Evolutionary conservation across 2,113 vertebrate genomes (phyloP), one percentile per base, ranked within the genome.

Genomic region (Platysternon megacephalum): DNA sequence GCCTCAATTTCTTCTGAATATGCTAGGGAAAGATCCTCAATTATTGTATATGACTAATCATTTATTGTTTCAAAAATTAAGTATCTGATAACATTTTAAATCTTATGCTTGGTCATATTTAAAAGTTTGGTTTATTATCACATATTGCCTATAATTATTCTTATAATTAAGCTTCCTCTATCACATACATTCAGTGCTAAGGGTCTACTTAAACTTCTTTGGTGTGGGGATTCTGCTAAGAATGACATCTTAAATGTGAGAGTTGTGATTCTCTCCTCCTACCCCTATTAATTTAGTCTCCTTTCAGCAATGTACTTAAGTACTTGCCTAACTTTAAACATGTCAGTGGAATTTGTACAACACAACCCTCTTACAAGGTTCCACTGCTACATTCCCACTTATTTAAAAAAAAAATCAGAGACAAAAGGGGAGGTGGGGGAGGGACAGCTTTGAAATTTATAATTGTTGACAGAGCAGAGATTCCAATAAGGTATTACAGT

Each of bases 401-500:
- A 26, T 55, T 56, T 28, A 46, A 46, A 46, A 46, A 46, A 46
- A 46, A 19, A 26, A 46, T 55, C 11, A 12, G 21, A 44, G 16
- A 8, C 42, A 83, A 52, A 90, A 68, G 11, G 17, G 29, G 46
- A 84, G 11, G n/a, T 72, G 65, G 19, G n/a, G 21, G 32, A 48
- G 26, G 26, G 11, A 44, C 42, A 4, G 11, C 22, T 46, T 22
- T 4, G 3, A 80, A 88, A n/a, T 0, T 5, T 0, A 1, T 44
- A 52, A n/a, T 91, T 92, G 90, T 92, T 48, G 91, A 9, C 42
- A 92, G 81, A 94, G 4, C 28, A 86, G 81, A 79, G 58, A 91
- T 94, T 74, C 8, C 39, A 93, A 90, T 52, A 86, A 79, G 87
- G 84, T 80, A 79, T 42, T 42, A 42, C 55, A 81, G 13, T 81